phyloP scores from a whole-genome alignment of 2,797 vertebrate species.

The Gymnopithys bicolor region DNA sequence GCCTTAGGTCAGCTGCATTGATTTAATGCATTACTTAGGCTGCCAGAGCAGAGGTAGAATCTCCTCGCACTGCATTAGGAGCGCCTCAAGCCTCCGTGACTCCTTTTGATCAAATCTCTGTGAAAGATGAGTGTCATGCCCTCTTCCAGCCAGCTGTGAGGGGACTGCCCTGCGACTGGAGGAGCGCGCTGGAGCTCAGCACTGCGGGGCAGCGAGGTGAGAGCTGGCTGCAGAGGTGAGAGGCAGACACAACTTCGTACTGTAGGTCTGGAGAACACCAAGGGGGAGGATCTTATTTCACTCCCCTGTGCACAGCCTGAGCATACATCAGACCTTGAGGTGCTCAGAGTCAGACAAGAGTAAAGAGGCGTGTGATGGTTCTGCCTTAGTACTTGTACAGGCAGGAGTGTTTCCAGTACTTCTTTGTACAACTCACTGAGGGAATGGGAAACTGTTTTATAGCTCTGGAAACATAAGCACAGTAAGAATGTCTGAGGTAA shows the following conservation, averaged over 20 bases:
- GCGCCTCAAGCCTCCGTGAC: conserved; percentile 87
- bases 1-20: conserved; percentile 87
- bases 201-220: conserved; percentile 73
- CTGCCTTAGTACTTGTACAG: conserved; percentile 85
- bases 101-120: conserved; percentile 95
- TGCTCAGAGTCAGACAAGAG: conserved; percentile 86
- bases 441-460: conserved; percentile 88
- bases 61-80: conserved; percentile 87
- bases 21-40: conserved; percentile 88
- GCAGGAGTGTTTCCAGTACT: conserved; percentile 85
- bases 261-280: conserved; percentile 78
- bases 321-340: conserved; percentile 87
- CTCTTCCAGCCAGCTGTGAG: conserved; percentile 89
- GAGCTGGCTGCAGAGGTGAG: conserved; percentile 88
- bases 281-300: conserved; percentile 90
- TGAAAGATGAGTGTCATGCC: conserved; percentile 95
- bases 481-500: conserved; percentile 93
- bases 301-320: conserved; percentile 88
- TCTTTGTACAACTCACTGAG: conserved; percentile 83
- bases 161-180: conserved; percentile 88
- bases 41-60: conserved; percentile 78
- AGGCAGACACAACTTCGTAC: conserved; percentile 75
- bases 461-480: conserved; percentile 84
- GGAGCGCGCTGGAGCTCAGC: conserved; percentile 75
- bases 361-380: conserved; percentile 85